Base-by-base conservation (phyloP, 2,797 vertebrate genomes). In the Uromys caudimaculatus region DNA sequence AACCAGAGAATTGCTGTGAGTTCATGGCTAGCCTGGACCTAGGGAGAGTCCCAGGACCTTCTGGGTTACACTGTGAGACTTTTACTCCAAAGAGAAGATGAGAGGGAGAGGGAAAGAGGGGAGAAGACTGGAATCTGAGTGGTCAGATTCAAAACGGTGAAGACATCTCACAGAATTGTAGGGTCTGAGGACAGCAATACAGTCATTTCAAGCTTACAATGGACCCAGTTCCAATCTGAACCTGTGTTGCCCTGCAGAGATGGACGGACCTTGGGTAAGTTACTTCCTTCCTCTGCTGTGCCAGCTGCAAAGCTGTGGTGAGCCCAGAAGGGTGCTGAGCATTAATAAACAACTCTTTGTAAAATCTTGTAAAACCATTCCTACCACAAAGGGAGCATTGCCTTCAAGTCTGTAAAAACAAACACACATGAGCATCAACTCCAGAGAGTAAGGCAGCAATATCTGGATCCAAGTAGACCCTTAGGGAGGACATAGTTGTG, bases 21-120 rank as follows among this genome's bases (percentile, higher is more conserved):
- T 86, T 69, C 64, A 19, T 56, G 50, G 85, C 67, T 69, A 73
- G 35, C 47, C 35, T 50, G 44, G 32, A 67, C 47, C 32, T 10
- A 52, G 17, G 17, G 6, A 10, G 29, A 50, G 83, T 67, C 35
- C 64, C 47, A 38, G 35, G 47, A 6, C 83, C 47, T 38, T 23
- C 23, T n/a, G 84, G 62, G 23, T 13, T 14, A 16, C 47, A 27
- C 2, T 32, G 50, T 32, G 6, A 75, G 54, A 58, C 27, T 32
- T 87, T n/a, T 7, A 29, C 24, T 58, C 69, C 73, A 58, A 75
- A 32, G 69, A 58, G 32, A 75, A 76, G 19, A 35, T 8, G 2
- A 1, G 14, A 2, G 17, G 27, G 2, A 1, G 14, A 2, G 17
- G 27, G 0, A 11, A 10, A 8, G n/a, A 35, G 9, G 2, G 1